Conservation (phyloP, 2,888 invertebrate genomes). For the Sepioteuthis lessoniana region DNA sequence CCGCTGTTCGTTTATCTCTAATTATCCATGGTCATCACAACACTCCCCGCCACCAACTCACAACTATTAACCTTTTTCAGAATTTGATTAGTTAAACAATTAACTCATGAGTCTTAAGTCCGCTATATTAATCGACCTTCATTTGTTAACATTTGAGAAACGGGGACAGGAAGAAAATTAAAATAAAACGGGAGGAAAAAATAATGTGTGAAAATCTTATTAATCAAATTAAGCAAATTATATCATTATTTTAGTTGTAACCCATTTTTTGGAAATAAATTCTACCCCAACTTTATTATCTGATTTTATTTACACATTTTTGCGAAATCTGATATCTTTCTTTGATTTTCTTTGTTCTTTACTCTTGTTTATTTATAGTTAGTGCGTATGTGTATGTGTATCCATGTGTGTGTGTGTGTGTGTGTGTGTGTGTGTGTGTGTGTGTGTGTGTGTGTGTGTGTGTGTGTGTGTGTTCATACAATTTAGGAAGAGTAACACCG, state of each 20-base stretch:
- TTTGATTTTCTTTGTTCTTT: too few relatives aligned
- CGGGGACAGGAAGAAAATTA: not conserved
- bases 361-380: too few relatives aligned
- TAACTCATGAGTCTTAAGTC: not conserved
- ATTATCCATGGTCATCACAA: slow-evolving; percentile 21
- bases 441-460: too few relatives aligned
- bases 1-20: not conserved
- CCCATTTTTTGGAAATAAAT: too few relatives aligned
- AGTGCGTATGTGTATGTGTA: too few relatives aligned
- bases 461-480: too few relatives aligned
- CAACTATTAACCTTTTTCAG: not conserved
- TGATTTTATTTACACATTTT: too few relatives aligned
- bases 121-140: not conserved
- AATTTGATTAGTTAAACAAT: slow-evolving; percentile 20
- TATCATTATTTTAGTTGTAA: not conserved
- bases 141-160: not conserved
- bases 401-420: too few relatives aligned
- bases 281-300: too few relatives aligned
- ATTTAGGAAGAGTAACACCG: too few relatives aligned
- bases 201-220: not conserved
- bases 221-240: not conserved
- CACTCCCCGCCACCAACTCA: not conserved
- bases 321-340: too few relatives aligned
- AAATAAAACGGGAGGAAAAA: not conserved
- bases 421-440: too few relatives aligned